phyloP scores from a whole-genome alignment of 2,888 invertebrate genomes.

The Cyclophora albipunctata region DNA sequence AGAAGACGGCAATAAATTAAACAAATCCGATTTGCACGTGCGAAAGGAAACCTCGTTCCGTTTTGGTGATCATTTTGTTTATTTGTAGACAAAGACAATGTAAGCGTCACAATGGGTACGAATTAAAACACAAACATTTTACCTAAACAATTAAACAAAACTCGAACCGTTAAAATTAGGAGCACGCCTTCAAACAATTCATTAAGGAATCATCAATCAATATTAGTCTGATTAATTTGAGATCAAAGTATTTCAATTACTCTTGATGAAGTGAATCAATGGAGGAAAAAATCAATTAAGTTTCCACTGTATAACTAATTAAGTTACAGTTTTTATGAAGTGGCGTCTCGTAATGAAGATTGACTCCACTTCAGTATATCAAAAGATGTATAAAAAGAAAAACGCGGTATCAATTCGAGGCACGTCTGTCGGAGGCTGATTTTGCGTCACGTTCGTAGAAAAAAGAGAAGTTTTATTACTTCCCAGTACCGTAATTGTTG shows the following conservation, averaged over 20 bases:
- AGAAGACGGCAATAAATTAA: conserved; percentile 66
- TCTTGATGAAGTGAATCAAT: too few relatives aligned
- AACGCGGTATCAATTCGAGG: conserved; percentile 47
- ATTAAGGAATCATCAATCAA: too few relatives aligned
- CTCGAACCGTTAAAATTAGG: too few relatives aligned
- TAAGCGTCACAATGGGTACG: conserved; percentile 21
- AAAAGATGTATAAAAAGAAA: conserved; percentile 39
- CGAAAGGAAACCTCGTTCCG: conserved; percentile 43
- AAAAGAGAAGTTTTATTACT: conserved; percentile 68
- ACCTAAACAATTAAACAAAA: too few relatives aligned
- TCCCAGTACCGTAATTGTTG: conserved; percentile 64
- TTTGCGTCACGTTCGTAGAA: conserved; percentile 58
- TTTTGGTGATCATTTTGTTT: conserved; percentile 50
- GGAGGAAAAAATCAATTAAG: too few relatives aligned
- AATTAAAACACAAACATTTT: conserved; percentile 4
- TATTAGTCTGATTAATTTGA: too few relatives aligned
- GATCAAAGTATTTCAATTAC: too few relatives aligned
- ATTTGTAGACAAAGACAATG: conserved; percentile 43
- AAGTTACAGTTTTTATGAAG: too few relatives aligned
- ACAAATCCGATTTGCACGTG: conserved; percentile 73
- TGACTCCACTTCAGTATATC: conserved; percentile 26
- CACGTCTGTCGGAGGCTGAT: conserved; percentile 60
- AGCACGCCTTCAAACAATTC: too few relatives aligned
- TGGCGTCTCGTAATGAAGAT: conserved; percentile 17
- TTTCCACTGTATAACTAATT: too few relatives aligned